Conservation (phyloP, 2,888 invertebrate genomes). For the Eremobia ochroleuca region DNA sequence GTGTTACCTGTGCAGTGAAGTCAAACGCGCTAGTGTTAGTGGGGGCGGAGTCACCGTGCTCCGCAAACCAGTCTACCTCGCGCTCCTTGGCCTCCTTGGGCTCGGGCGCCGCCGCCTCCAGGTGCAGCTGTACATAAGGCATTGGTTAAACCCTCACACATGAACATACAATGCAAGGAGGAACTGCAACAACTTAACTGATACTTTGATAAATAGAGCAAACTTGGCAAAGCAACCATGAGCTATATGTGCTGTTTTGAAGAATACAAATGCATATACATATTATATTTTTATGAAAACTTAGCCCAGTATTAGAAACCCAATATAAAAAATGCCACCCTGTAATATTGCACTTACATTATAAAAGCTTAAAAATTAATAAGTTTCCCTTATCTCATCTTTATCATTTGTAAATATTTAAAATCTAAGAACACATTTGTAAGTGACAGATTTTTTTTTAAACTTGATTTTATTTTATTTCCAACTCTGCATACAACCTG, state of each 20-base stretch:
- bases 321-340: too few relatives aligned
- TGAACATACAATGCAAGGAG: background rate
- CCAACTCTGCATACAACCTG: background rate
- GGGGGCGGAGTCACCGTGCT: slow-evolving; percentile 88
- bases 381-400: background rate
- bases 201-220: background rate
- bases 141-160: background rate
- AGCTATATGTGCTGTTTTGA: background rate
- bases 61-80: slow-evolving; percentile 98
- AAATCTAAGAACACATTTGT: background rate
- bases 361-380: background rate
- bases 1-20: slow-evolving; percentile 88
- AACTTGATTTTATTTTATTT: background rate
- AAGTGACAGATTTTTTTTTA: background rate
- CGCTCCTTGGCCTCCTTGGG: slow-evolving; percentile 93
- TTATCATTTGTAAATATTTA: background rate
- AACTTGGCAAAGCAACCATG: background rate
- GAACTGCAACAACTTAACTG: background rate
- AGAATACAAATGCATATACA: background rate
- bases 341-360: background rate
- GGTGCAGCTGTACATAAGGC: slow-evolving; percentile 91
- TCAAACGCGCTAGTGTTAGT: slow-evolving; percentile 87
- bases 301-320: background rate
- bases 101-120: slow-evolving; percentile 92
- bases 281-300: background rate